Evolutionary conservation across 2,113 vertebrate genomes (phyloP).

Genomic region (Myxocyprinus asiaticus): DNA sequence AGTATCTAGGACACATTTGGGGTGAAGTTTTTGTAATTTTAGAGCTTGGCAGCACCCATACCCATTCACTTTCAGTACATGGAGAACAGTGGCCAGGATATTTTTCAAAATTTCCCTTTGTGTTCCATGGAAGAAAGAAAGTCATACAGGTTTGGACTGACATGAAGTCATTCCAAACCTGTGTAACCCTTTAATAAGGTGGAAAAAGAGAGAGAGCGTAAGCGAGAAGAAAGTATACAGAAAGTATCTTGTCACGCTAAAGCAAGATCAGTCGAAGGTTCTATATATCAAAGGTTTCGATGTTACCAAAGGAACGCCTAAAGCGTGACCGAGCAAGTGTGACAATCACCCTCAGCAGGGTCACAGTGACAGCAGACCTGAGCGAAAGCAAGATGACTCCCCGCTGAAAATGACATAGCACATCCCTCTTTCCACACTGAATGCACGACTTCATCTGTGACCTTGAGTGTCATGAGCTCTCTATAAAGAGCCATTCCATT

Average conservation of each 20-base stretch:
- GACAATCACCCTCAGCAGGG: conserved; percentile 31
- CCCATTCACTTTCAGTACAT: too few species aligned
- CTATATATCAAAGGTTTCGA: conserved; percentile 49
- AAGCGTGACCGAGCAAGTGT: conserved; percentile 33
- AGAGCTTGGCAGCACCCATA: too few species aligned
- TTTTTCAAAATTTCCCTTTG: too few species aligned
- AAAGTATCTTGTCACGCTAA: not conserved
- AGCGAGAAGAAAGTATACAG: conserved; percentile 42
- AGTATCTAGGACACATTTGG: too few species aligned
- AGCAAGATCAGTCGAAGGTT: conserved; percentile 68
- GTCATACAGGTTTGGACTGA: too few species aligned
- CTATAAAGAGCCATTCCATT: conserved; percentile 34
- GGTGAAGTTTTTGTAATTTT: too few species aligned
- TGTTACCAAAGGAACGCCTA: conserved; percentile 43
- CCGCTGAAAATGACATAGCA: conserved; percentile 10
- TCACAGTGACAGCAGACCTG: conserved; percentile 18
- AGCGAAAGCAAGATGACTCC: conserved; percentile 12
- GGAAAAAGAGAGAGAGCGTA: conserved; percentile 27
- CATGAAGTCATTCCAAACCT: too few species aligned
- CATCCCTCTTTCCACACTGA: not conserved
- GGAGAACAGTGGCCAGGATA: too few species aligned
- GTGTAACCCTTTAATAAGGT: too few species aligned
- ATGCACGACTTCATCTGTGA: not conserved
- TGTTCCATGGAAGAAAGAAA: too few species aligned
- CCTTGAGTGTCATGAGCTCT: conserved; percentile 8